These are phyloP conservation scores for Thumatha senex DNA, from an alignment of 2,888 invertebrate genomes.

Conservation along the genomic window DNA sequence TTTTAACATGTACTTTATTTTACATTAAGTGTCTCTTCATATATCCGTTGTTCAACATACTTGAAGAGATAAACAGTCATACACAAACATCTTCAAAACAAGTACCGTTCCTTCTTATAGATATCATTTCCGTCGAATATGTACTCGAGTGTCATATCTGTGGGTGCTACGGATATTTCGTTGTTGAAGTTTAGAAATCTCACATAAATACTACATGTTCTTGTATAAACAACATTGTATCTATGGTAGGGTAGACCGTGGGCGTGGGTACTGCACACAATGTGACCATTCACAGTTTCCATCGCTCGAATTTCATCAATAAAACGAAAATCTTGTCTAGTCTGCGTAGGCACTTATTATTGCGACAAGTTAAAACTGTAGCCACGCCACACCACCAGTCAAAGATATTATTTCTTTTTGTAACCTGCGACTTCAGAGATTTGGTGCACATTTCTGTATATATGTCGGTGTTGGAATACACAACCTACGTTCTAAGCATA, in stretches of 20 bases:
- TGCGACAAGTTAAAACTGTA: neutral
- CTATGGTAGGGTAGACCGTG: neutral
- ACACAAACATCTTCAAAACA: neutral
- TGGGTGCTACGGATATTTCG: neutral
- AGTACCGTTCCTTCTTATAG: neutral
- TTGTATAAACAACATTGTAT: slow-evolving; percentile 5
- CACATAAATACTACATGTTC: slow-evolving; percentile 1
- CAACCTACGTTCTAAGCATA: too few relatives aligned
- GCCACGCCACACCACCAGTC: slow-evolving; percentile 2
- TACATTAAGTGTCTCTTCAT: too few relatives aligned
- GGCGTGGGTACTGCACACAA: slow-evolving; percentile 14
- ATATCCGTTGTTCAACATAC: too few relatives aligned
- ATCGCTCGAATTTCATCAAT: slow-evolving; percentile 7
- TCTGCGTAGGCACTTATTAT: slow-evolving; percentile 8
- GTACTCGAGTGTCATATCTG: neutral
- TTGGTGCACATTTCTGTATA: too few relatives aligned
- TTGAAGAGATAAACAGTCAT: neutral
- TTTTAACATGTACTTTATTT: too few relatives aligned
- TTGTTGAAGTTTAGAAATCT: neutral
- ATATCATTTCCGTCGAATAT: neutral
- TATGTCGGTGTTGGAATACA: too few relatives aligned
- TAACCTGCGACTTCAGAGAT: too few relatives aligned
- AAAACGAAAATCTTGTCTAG: slow-evolving; percentile 7
- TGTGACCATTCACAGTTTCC: slow-evolving; percentile 9
- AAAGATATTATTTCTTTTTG: neutral